A percentile compares a stretch with the other conserved stretches of the same genome.
Conservation (phyloP, 1,140 invertebrate species). For the Pararge aegeria region DNA sequence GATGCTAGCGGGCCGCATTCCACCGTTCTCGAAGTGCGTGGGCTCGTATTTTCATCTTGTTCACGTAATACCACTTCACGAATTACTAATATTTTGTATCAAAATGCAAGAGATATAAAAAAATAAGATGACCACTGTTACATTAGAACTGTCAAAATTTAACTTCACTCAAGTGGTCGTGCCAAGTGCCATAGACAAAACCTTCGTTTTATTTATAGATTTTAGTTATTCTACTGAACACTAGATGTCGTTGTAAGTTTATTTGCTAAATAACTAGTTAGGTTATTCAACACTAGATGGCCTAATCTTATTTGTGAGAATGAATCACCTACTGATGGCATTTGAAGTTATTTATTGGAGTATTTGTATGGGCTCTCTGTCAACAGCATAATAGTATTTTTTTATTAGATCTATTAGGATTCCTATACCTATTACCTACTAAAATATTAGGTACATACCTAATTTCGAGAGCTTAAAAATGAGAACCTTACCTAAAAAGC, state of each 20-base stretch:
- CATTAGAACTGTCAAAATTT: slow-evolving; percentile 76
- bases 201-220: slow-evolving; percentile 23
- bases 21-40: slow-evolving; percentile 74
- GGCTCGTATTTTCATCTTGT: slow-evolving; percentile 76
- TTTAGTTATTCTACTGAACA: slow-evolving; percentile 38
- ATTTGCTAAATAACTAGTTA: background rate
- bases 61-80: slow-evolving; percentile 76
- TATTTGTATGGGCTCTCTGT: no score
- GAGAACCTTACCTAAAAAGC: no score
- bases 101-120: slow-evolving; percentile 76
- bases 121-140: slow-evolving; percentile 76
- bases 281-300: background rate
- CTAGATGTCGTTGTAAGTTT: slow-evolving; percentile 44
- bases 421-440: no score
- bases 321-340: no score
- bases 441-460: no score
- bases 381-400: no score
- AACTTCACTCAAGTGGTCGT: slow-evolving; percentile 67
- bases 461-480: no score
- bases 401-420: no score
- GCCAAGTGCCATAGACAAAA: slow-evolving; percentile 58
- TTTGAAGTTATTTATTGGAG: no score
- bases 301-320: no score
- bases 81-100: slow-evolving; percentile 78
- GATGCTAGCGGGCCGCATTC: slow-evolving; percentile 72